Conservation (phyloP, 2,797 vertebrate genomes). For the Mus minutoides region DNA sequence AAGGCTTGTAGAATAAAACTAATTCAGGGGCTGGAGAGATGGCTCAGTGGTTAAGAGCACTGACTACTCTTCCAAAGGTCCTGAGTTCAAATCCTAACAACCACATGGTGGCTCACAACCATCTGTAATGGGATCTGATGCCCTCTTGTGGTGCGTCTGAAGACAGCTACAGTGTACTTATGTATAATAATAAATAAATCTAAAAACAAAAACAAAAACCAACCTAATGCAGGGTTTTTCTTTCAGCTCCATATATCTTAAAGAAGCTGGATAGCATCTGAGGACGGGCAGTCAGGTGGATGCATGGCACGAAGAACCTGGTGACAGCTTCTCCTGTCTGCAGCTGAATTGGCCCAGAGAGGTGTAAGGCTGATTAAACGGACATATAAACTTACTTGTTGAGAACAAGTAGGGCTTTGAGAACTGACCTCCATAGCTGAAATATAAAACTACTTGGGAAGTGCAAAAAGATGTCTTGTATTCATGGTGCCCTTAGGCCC, state of each 20-base stretch:
- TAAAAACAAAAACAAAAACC: too few relatives aligned
- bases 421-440: constrained; percentile 49
- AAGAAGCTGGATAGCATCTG: constrained; percentile 91
- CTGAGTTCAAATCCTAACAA: too few relatives aligned
- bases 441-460: constrained; percentile 62
- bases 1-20: constrained; percentile 42
- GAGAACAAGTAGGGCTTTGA: background rate
- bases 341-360: constrained; percentile 49
- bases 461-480: background rate
- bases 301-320: constrained; percentile 58
- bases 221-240: background rate
- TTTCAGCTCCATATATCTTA: constrained; percentile 89
- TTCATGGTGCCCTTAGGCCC: background rate
- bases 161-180: too few relatives aligned
- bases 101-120: too few relatives aligned
- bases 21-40: background rate
- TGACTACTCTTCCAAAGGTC: too few relatives aligned
- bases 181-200: too few relatives aligned
- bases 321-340: constrained; percentile 62
- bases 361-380: constrained; percentile 57
- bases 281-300: constrained; percentile 65
- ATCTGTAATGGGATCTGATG: too few relatives aligned
- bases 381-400: constrained; percentile 47
- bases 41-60: too few relatives aligned
- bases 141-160: too few relatives aligned